These are phyloP conservation scores for Hybognathus amarus DNA, from an alignment of 2,797 vertebrate genomes.

Conservation along the genomic window DNA sequence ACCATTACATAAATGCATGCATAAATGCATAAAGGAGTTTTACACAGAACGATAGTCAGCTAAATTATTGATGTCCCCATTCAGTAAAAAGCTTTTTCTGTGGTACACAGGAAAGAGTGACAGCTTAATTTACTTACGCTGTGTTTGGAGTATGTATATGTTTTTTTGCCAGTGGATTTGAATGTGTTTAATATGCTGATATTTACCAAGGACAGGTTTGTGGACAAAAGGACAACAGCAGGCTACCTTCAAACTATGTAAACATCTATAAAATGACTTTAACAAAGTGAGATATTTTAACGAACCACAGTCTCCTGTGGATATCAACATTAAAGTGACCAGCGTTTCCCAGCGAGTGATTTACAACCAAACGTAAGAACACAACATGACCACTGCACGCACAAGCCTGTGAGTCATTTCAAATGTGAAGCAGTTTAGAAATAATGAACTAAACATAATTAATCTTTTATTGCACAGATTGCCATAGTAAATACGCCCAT, in stretches of 20 bases:
- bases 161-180: neutral
- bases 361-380: neutral
- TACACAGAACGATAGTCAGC: neutral
- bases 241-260: neutral
- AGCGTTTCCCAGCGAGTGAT: neutral
- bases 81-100: slow-evolving; percentile 43
- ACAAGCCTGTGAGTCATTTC: neutral
- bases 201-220: slow-evolving; percentile 30
- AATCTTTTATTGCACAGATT: slow-evolving; percentile 30
- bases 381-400: neutral
- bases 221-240: neutral
- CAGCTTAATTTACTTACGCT: neutral
- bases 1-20: slow-evolving; percentile 22
- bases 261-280: slow-evolving; percentile 14
- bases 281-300: slow-evolving; percentile 14
- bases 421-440: slow-evolving; percentile 2
- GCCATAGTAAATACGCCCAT: slow-evolving; percentile 40
- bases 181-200: neutral
- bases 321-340: slow-evolving; percentile 16
- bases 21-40: slow-evolving; percentile 33
- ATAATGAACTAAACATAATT: slow-evolving; percentile 38
- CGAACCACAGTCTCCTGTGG: neutral
- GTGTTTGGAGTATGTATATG: slow-evolving; percentile 18
- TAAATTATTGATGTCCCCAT: slow-evolving; percentile 56
- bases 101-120: neutral